Evolutionary conservation across 2,113 vertebrate genomes (phyloP).

Genomic region (Oreocharis arfaki): DNA sequence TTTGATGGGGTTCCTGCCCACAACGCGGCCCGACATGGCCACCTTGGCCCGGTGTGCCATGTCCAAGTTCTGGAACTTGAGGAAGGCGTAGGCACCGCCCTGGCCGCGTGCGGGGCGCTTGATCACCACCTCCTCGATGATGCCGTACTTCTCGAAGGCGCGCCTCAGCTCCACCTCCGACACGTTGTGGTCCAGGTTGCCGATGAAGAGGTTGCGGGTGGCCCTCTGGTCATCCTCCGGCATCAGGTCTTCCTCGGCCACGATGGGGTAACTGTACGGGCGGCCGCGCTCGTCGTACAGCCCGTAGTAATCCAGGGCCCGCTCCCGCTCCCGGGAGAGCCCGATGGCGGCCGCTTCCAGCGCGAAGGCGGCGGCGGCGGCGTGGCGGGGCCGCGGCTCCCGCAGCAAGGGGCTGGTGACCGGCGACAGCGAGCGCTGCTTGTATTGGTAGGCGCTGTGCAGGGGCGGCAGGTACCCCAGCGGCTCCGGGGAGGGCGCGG

Average conservation of each 20-base stretch:
- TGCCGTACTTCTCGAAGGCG: slow-evolving; percentile 94
- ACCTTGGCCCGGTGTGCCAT: slow-evolving; percentile 97
- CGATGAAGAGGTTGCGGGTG: slow-evolving; percentile 94
- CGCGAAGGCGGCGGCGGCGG: slow-evolving; percentile 71
- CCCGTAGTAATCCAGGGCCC: slow-evolving; percentile 89
- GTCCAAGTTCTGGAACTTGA: slow-evolving; percentile 98
- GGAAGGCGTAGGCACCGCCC: slow-evolving; percentile 92
- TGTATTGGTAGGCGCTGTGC: slow-evolving; percentile 81
- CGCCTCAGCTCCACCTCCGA: slow-evolving; percentile 88
- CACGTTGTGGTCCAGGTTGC: slow-evolving; percentile 92
- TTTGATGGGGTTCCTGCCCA: slow-evolving; percentile 93
- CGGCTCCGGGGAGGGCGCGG: slow-evolving; percentile 80
- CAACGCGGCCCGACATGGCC: slow-evolving; percentile 92
- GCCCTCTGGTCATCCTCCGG: slow-evolving; percentile 96
- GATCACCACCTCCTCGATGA: slow-evolving; percentile 96
- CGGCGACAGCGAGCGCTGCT: slow-evolving; percentile 88
- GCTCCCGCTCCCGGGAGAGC: slow-evolving; percentile 81
- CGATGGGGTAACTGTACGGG: slow-evolving; percentile 79
- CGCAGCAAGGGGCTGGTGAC: slow-evolving; percentile 80
- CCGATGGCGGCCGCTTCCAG: slow-evolving; percentile 82
- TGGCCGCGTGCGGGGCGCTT: slow-evolving; percentile 89
- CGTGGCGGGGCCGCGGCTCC: slow-evolving; percentile 81
- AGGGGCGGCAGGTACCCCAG: slow-evolving; percentile 79
- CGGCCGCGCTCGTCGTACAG: slow-evolving; percentile 90
- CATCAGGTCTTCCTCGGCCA: slow-evolving; percentile 90